phyloP scores from a whole-genome alignment of 2,113 vertebrate genomes.

The Hyaena hyaena region DNA sequence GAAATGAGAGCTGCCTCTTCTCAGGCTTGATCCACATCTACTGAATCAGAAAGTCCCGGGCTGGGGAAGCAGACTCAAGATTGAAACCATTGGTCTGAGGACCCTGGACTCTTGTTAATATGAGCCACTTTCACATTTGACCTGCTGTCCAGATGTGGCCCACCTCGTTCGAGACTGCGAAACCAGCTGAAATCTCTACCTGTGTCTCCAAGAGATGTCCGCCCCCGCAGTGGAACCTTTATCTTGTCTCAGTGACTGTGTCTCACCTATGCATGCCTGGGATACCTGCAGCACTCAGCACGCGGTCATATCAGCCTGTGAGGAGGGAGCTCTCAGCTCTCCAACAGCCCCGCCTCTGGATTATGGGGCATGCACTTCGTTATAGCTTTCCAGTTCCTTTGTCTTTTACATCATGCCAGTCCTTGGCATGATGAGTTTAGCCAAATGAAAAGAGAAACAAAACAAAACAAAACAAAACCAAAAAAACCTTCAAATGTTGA shows the following conservation, averaged over 20 bases:
- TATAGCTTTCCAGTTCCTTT: constrained; percentile 37
- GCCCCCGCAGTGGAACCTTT: neutral
- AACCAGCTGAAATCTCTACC: neutral
- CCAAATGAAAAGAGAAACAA: neutral
- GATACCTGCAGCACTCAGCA: neutral
- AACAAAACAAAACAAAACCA: too few relatives aligned
- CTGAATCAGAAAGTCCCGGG: neutral
- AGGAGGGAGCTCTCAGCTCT: neutral
- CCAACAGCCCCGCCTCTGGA: constrained; percentile 24
- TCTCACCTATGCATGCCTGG: neutral
- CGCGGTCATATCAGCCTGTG: neutral
- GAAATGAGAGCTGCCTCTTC: neutral
- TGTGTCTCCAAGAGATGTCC: neutral
- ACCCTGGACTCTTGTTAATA: neutral
- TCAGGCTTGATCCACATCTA: neutral
- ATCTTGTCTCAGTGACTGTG: neutral
- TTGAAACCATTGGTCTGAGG: neutral
- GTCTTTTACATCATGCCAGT: constrained; percentile 15
- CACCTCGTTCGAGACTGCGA: neutral
- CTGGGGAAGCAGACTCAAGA: neutral
- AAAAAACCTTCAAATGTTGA: neutral
- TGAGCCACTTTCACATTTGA: neutral
- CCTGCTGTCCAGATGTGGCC: neutral
- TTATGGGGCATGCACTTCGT: neutral
- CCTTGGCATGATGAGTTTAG: constrained; percentile 22